These are phyloP conservation scores for Heteronetta atricapilla DNA, from an alignment of 2,113 vertebrate species.

Conservation along the genomic window DNA sequence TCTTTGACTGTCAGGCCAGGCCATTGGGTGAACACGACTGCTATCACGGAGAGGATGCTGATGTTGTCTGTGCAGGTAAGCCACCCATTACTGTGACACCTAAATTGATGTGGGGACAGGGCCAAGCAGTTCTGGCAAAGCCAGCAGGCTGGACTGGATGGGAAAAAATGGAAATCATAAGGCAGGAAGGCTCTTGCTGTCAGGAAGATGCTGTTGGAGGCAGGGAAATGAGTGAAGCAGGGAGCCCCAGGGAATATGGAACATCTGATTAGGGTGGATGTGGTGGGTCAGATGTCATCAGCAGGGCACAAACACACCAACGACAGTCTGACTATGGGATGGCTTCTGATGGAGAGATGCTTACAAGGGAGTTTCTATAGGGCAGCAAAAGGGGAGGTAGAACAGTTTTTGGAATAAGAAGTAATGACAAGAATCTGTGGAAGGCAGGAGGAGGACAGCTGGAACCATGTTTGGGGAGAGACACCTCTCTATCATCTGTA, in stretches of 20 bases:
- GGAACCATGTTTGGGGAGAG: rapidly evolving
- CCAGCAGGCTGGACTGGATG: not conserved
- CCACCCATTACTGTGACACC: no score
- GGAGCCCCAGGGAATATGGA: not conserved
- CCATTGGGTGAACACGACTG: constrained; percentile 11
- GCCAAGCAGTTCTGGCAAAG: not conserved
- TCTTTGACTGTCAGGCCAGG: not conserved
- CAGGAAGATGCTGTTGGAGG: not conserved
- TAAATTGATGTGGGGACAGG: no score
- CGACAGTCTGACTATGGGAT: not conserved
- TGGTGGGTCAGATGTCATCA: not conserved
- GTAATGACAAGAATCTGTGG: rapidly evolving
- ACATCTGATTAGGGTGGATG: not conserved
- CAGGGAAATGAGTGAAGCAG: not conserved
- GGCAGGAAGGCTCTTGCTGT: not conserved
- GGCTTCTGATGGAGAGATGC: not conserved
- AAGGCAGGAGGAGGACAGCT: not conserved
- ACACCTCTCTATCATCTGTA: rapidly evolving
- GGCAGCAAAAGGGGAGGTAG: not conserved
- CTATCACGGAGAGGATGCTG: not conserved
- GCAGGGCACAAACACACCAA: not conserved
- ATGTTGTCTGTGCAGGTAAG: not conserved
- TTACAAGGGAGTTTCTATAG: not conserved
- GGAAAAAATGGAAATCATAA: not conserved
- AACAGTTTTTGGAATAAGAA: not conserved